Evolutionary conservation across 2,888 invertebrate genomes (phyloP), one percentile per base, ranked within the genome.

Genomic region (Xylocampa areola): DNA sequence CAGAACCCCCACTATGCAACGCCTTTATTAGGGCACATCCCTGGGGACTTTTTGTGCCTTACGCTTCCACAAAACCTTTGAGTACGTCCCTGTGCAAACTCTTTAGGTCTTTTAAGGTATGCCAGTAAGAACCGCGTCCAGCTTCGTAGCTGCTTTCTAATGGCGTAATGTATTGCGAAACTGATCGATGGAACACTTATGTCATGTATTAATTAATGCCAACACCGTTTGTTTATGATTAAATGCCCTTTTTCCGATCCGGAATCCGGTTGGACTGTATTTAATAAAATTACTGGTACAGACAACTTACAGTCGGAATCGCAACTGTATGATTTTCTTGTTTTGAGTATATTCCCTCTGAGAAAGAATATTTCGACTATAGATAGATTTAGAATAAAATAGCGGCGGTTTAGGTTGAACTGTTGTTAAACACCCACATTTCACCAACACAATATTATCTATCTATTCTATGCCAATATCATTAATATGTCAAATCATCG

Each of bases 111-210:
- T 84, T 80, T 84, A 86, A 81, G 86, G 91, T 77, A 89, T 87
- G 88, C 86, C 86, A 86, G 74, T 86, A 88, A 91, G 91, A 90
- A 89, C 88, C 83, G 77, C 81, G 85, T 81, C 80, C 82, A 81
- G 79, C 79, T 63, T 65, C 66, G 74, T 69, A 79, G 78, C 80
- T 84, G 89, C 92, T 93, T 93, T 93, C 92, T 92, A 92, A 88
- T 92, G 88, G 73, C 87, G 92, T 90, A 92, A 92, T 76, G 65
- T 68, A 77, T 92, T 92, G 86, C 92, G 88, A 88, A 86, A 92
- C 81, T 65, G 68, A 80, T 82, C 82, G 83, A 84, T 85, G 89
- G 85, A 82, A 85, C 80, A 83, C 84, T 92, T 92, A 92, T 89
- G 89, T 92, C 91, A 92, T 66, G 88, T 86, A 86, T 90, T 91